Conservation (phyloP, 2,888 invertebrate species). For the Timandra comae region DNA sequence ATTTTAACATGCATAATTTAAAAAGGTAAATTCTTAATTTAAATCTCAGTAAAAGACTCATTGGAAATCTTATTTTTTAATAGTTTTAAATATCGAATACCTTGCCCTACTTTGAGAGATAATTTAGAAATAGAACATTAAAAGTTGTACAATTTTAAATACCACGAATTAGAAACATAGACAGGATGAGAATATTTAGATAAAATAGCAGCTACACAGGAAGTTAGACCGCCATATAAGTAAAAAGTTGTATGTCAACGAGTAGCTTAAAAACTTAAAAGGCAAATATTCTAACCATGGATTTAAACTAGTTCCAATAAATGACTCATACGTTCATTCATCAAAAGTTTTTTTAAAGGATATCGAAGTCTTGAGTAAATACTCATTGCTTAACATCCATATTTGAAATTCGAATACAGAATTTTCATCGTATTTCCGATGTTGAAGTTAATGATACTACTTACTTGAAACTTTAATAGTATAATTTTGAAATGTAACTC, state of each 20-base stretch:
- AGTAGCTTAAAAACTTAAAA: slow-evolving; percentile 5
- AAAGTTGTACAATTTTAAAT: no score
- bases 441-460: no score
- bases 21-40: no score
- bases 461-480: no score
- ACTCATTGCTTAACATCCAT: slow-evolving; percentile 23
- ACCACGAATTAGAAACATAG: slow-evolving; percentile 2
- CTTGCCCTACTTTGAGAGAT: no score
- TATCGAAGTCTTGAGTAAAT: slow-evolving; percentile 7
- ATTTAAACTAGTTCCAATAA: not conserved
- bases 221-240: slow-evolving; percentile 10
- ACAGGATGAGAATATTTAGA: slow-evolving; percentile 11
- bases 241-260: slow-evolving; percentile 8
- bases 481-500: no score
- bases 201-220: slow-evolving; percentile 9
- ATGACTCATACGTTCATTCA: slow-evolving; percentile 1
- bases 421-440: not conserved
- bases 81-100: no score
- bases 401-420: no score
- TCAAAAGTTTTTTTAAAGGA: slow-evolving; percentile 4
- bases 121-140: no score
- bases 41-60: no score
- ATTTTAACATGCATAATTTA: no score
- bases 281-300: slow-evolving; percentile 8
- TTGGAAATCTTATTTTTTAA: no score